A percentile compares a stretch with the other conserved stretches of the same genome.
phyloP scores from a whole-genome alignment of 1,140 invertebrate species.

The Leptopilina boulardi region DNA sequence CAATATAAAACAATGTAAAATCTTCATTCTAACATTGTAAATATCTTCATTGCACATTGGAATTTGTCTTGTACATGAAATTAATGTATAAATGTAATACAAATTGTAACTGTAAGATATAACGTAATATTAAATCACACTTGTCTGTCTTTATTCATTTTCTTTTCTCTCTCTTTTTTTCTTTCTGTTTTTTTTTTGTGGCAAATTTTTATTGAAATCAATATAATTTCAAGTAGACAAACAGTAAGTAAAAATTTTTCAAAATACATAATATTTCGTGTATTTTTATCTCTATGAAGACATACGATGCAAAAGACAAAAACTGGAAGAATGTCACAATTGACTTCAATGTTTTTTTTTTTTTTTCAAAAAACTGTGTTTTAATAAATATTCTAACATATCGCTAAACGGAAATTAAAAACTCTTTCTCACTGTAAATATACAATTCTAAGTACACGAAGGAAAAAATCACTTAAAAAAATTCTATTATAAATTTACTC shows the following conservation, averaged over 20 bases:
- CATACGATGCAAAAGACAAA: not conserved
- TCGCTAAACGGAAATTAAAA: not conserved
- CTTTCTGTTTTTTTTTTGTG: not conserved
- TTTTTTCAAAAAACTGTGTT: no score
- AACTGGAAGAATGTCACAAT: not conserved
- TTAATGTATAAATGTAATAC: conserved; percentile 55
- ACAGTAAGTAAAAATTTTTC: not conserved
- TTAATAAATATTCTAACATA: not conserved
- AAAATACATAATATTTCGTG: not conserved
- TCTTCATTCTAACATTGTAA: conserved; percentile 36
- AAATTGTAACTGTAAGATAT: conserved; percentile 14
- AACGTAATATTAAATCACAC: conserved; percentile 29
- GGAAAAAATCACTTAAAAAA: not conserved
- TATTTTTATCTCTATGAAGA: not conserved
- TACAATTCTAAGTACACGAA: not conserved
- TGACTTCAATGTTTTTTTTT: not conserved
- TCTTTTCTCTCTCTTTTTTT: no score
- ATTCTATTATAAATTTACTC: not conserved
- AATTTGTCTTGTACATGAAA: conserved; percentile 47
- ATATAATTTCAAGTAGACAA: not conserved
- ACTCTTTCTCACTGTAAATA: not conserved
- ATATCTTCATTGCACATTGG: conserved; percentile 41
- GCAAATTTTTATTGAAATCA: not conserved
- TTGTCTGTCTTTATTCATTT: not conserved
- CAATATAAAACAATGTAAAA: conserved; percentile 24